Evolutionary conservation across 2,797 vertebrate genomes (phyloP), one percentile per base, ranked within the genome.

Genomic region (Neoniphon sammara): DNA sequence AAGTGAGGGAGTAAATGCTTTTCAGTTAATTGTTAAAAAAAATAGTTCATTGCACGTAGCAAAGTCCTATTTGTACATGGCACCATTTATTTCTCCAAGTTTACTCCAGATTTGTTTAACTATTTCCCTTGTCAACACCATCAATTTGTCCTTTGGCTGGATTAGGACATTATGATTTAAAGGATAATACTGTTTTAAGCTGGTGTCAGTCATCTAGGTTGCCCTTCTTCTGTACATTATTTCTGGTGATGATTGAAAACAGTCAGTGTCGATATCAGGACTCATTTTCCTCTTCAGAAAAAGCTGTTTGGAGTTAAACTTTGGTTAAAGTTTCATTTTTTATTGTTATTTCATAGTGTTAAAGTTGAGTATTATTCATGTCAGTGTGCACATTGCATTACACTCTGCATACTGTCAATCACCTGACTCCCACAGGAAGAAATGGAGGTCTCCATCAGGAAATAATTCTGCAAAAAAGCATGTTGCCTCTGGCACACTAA

Each of bases 351-450:
- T 65, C 21, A 8, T 34, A 1, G 31, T 34, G 31, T 25, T 39
- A 34, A 5, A 66, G 39, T 52, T 34, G 59, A 63, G 10, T 70
- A 7, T 70, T 53, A 31, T 75, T 1, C 63, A 49, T 80, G 73
- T 77, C 67, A 42, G 10, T 60, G 60, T 66, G 4, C 72, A 79
- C 88, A 36, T 7, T 36, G 7, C 7, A 36, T 27, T 27, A 36
- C 81, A 78, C 88, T 86, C 84, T 71, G 21, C 65, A 73, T 65
- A 61, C 61, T 69, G 57, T 82, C 82, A 78, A 66, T 74, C 84
- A 87, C 73, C 84, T 85, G 80, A 77, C 77, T 55, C 79, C 60
- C 64, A 42, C 72, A 66, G 66, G 70, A 81, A 70, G 42, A 80
- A 75, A 81, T 70, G 18, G 7, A 50, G 66, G 50, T 70, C 65